phyloP scores from a whole-genome alignment of 2,888 invertebrate genomes.

The Drosophila aldrichi region DNA sequence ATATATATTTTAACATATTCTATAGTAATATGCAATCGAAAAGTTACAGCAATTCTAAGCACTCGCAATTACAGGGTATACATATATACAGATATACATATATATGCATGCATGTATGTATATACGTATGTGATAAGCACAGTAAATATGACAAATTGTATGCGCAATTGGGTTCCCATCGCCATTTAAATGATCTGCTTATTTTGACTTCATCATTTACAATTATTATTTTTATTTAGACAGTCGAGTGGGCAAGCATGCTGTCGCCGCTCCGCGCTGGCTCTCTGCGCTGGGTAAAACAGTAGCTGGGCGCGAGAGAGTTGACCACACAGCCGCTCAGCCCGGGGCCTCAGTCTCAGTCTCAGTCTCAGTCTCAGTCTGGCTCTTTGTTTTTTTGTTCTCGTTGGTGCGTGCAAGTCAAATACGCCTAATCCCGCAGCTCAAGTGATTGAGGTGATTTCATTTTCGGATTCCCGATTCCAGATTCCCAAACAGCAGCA shows the following conservation, averaged over 20 bases:
- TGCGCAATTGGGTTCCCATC: slow-evolving; percentile 61
- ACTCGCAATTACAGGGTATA: slow-evolving; percentile 31
- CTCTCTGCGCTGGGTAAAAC: slow-evolving; percentile 61
- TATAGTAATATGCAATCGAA: too few species aligned
- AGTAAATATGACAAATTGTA: slow-evolving; percentile 35
- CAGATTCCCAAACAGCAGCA: slow-evolving; percentile 12
- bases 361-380: background rate
- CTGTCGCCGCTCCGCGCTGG: slow-evolving; percentile 16
- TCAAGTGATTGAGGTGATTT: slow-evolving; percentile 84
- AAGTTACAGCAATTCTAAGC: too few species aligned
- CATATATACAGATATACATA: background rate
- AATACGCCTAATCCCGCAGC: slow-evolving; percentile 85
- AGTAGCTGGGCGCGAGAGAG: slow-evolving; percentile 54
- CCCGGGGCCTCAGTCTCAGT: slow-evolving; percentile 10
- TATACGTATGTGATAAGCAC: background rate
- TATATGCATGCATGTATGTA: too few species aligned
- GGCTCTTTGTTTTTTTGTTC: slow-evolving; percentile 39
- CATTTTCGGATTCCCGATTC: slow-evolving; percentile 61
- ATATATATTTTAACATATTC: too few species aligned
- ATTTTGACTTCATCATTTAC: slow-evolving; percentile 81
- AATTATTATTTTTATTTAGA: slow-evolving; percentile 82
- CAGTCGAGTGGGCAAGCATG: slow-evolving; percentile 58
- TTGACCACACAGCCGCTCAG: slow-evolving; percentile 51
- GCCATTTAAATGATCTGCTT: slow-evolving; percentile 77
- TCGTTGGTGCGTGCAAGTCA: slow-evolving; percentile 83